Evolutionary conservation across 2,797 vertebrate genomes (phyloP).

Genomic region (Gobionotothen gibberifrons): DNA sequence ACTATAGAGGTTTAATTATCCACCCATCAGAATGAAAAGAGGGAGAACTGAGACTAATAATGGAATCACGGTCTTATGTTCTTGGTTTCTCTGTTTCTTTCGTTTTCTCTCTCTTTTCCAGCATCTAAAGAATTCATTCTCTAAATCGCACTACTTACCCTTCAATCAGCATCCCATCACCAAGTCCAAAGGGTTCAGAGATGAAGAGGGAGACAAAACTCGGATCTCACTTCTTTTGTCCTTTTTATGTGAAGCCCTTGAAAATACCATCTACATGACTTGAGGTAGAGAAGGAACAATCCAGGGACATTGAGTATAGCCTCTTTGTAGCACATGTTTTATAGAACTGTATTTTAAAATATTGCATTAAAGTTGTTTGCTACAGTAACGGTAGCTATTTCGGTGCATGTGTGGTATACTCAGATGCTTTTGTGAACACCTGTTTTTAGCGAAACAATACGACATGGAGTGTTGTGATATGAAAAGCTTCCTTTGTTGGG

Average conservation of each 20-base stretch:
- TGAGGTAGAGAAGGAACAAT: slow-evolving; percentile 68
- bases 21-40: slow-evolving; percentile 84
- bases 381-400: slow-evolving; percentile 23
- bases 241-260: slow-evolving; percentile 72
- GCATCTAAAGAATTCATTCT: slow-evolving; percentile 83
- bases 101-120: slow-evolving; percentile 59
- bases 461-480: neutral
- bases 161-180: slow-evolving; percentile 83
- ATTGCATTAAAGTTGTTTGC: slow-evolving; percentile 52
- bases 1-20: slow-evolving; percentile 89
- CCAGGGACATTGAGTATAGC: slow-evolving; percentile 62
- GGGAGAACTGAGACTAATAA: slow-evolving; percentile 82
- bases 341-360: slow-evolving; percentile 44
- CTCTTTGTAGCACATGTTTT: slow-evolving; percentile 61
- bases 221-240: slow-evolving; percentile 71
- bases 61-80: slow-evolving; percentile 80
- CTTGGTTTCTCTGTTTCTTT: slow-evolving; percentile 68
- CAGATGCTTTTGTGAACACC: slow-evolving; percentile 2
- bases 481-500: neutral
- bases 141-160: slow-evolving; percentile 84
- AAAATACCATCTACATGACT: slow-evolving; percentile 73
- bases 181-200: slow-evolving; percentile 81
- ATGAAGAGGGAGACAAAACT: slow-evolving; percentile 79
- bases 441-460: slow-evolving; percentile 11
- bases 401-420: slow-evolving; percentile 22